These are phyloP conservation scores for Trinorchestia longiramus DNA, from an alignment of 1,140 invertebrate species.

Conservation along the genomic window DNA sequence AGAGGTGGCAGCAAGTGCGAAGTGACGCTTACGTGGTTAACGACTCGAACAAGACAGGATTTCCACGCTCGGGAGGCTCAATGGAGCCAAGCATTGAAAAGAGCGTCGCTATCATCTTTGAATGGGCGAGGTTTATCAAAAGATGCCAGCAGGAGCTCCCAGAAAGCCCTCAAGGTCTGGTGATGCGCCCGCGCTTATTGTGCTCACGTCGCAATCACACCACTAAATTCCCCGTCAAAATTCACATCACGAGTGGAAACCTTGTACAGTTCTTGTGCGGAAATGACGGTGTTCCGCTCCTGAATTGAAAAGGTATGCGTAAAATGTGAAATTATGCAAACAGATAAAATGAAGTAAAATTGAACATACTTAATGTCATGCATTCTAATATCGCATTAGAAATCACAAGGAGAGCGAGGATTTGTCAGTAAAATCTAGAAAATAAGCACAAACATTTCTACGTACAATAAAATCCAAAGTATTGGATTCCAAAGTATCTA, in stretches of 20 bases:
- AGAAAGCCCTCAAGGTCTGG: conserved; percentile 16
- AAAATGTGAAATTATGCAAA: too few species aligned
- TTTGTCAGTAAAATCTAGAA: too few species aligned
- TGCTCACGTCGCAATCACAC: neutral
- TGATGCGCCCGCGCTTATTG: neutral
- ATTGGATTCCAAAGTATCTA: too few species aligned
- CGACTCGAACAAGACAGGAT: conserved; percentile 9
- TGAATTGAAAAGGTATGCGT: neutral
- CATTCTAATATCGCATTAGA: too few species aligned
- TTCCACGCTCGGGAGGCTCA: conserved; percentile 23
- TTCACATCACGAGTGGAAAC: neutral
- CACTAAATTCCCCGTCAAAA: neutral
- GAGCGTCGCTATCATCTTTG: conserved; percentile 43
- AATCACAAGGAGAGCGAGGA: too few species aligned
- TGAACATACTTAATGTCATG: too few species aligned
- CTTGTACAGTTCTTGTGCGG: neutral
- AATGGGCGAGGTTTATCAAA: conserved; percentile 50
- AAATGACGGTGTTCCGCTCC: neutral
- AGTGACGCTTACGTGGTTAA: conserved; percentile 34
- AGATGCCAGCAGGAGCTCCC: neutral
- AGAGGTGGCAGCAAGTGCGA: neutral
- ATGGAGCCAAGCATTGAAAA: conserved; percentile 31
- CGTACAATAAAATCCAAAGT: too few species aligned
- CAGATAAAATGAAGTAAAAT: too few species aligned
- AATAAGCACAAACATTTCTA: too few species aligned